Percentiles rank a stretch among this genome's conserved stretches.
These are phyloP conservation scores for Macropis europaea DNA, from an alignment of 2,888 invertebrate species.

Conservation along the genomic window DNA sequence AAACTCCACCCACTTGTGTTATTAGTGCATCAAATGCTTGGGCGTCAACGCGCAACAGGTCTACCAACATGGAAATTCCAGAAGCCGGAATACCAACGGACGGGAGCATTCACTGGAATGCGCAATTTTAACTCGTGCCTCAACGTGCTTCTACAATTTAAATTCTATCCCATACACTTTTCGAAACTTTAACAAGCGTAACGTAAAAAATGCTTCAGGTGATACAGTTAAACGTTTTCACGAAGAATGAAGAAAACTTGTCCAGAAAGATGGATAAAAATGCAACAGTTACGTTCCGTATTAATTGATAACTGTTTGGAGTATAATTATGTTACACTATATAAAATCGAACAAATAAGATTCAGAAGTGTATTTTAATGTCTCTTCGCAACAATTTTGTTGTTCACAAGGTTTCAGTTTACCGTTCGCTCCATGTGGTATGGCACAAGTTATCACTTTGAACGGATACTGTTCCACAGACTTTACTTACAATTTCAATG, in stretches of 20 bases:
- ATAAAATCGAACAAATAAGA: neutral
- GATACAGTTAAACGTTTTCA: neutral
- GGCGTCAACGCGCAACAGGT: conserved; percentile 58
- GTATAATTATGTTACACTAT: neutral
- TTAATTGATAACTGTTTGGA: neutral
- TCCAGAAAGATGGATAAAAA: neutral
- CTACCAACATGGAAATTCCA: conserved; percentile 45
- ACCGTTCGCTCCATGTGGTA: neutral
- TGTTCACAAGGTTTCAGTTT: no score
- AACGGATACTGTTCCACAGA: neutral
- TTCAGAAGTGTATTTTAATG: neutral
- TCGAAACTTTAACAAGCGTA: neutral
- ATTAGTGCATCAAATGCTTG: conserved; percentile 43
- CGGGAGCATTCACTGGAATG: neutral
- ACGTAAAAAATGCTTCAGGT: neutral
- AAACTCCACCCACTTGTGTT: conserved; percentile 48
- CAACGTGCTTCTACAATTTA: no score
- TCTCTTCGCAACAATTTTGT: neutral
- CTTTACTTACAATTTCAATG: conserved; percentile 15
- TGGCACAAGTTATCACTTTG: neutral
- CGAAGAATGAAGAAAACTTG: neutral
- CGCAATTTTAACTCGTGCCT: neutral
- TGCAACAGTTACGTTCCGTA: neutral
- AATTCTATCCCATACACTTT: neutral
- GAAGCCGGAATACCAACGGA: neutral